These are phyloP conservation scores for Hydractinia echinata DNA, from an alignment of 30 jellyfish, hydroid and myxozoan species.

Conservation along the genomic window DNA sequence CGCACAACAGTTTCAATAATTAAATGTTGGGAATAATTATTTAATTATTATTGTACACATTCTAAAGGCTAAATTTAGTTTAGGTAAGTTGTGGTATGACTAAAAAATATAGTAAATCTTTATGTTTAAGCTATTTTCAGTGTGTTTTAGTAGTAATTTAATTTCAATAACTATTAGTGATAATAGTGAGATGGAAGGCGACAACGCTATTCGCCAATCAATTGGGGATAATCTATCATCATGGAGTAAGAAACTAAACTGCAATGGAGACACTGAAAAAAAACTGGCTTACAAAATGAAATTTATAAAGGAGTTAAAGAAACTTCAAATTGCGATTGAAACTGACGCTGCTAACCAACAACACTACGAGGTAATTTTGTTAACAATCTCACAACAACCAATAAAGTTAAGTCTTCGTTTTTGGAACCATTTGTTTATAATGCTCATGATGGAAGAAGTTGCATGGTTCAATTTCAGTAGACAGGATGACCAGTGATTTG, in stretches of 20 bases:
- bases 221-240: constrained; percentile 40
- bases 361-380: constrained; percentile 57
- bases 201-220: constrained; percentile 37
- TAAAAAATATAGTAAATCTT: too few species aligned
- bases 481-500: background rate
- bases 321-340: constrained; percentile 58
- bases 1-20: too few species aligned
- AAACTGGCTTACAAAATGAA: constrained; percentile 56
- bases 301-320: constrained; percentile 30
- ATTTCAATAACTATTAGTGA: background rate
- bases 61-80: too few species aligned
- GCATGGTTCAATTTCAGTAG: background rate
- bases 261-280: constrained; percentile 67
- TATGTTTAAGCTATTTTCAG: background rate
- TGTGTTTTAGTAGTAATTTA: background rate
- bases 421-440: too few species aligned
- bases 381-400: too few species aligned
- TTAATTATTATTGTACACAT: too few species aligned
- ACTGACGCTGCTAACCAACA: constrained; percentile 71
- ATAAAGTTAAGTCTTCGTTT: too few species aligned
- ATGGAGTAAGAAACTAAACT: constrained; percentile 53
- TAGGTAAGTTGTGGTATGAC: too few species aligned
- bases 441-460: too few species aligned
- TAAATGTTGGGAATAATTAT: too few species aligned
- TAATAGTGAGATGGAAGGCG: constrained; percentile 46